Percentiles rank a stretch among this genome's conserved stretches.
Conservation (phyloP, 2,797 vertebrate species). For the Myotis vivesi region DNA sequence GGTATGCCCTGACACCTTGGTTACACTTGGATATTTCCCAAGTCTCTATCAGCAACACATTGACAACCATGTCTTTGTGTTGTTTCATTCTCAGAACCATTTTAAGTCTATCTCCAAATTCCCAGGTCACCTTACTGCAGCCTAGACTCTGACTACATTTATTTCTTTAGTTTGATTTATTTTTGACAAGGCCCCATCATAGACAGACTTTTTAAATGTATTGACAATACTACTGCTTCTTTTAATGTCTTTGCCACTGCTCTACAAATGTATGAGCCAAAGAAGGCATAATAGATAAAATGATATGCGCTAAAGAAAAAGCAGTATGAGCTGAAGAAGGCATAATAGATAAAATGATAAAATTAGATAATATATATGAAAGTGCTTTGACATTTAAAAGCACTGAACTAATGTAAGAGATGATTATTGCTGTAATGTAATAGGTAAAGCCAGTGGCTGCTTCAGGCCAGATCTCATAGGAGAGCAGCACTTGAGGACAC, state of each 20-base stretch:
- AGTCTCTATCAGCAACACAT: not conserved
- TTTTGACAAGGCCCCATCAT: slow-evolving; percentile 22
- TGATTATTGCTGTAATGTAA: slow-evolving; percentile 20
- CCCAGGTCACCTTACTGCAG: not conserved
- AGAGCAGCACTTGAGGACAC: not conserved
- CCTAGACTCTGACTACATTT: not conserved
- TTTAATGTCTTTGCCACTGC: slow-evolving; percentile 16
- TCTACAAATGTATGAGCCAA: slow-evolving; percentile 45
- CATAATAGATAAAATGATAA: slow-evolving; percentile 60
- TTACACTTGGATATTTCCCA: slow-evolving; percentile 1
- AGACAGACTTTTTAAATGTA: not conserved
- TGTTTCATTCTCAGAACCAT: not conserved
- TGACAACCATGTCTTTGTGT: not conserved
- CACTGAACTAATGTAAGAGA: slow-evolving; percentile 28
- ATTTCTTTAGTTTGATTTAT: slow-evolving; percentile 51
- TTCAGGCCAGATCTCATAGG: not conserved
- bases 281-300: slow-evolving; percentile 53
- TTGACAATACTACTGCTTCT: slow-evolving; percentile 9
- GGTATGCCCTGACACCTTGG: not conserved
- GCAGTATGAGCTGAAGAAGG: slow-evolving; percentile 5
- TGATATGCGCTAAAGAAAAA: not conserved
- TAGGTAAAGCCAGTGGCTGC: not conserved
- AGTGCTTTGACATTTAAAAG: slow-evolving; percentile 60
- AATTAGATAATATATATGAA: slow-evolving; percentile 58
- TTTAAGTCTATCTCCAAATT: slow-evolving; percentile 43